phyloP scores from a whole-genome alignment of 1,140 invertebrate genomes.

The Psilanteris sp. region DNA sequence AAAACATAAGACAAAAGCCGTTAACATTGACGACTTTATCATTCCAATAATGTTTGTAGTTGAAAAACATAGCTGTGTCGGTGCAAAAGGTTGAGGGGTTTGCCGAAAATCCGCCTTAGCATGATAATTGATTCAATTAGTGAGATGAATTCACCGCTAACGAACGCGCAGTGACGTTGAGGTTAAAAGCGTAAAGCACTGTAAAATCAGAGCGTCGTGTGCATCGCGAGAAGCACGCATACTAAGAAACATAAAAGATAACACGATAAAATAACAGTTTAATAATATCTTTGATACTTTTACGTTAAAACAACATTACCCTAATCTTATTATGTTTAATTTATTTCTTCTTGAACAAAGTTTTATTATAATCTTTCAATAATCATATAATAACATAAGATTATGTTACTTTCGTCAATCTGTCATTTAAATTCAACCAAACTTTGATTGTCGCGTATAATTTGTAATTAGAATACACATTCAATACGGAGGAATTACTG shows the following conservation, averaged over 20 bases:
- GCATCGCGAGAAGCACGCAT: conserved; percentile 36
- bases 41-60: conserved; percentile 45
- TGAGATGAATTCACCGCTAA: conserved; percentile 69
- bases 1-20: conserved; percentile 16
- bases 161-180: conserved; percentile 68
- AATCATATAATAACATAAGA: no score
- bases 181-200: conserved; percentile 66
- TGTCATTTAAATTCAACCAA: no score
- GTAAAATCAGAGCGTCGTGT: conserved; percentile 64
- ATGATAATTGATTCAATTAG: conserved; percentile 74
- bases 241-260: conserved; percentile 43
- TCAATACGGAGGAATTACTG: no score
- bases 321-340: not conserved
- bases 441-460: no score
- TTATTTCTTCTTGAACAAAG: no score
- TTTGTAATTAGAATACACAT: no score
- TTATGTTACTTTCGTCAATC: no score
- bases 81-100: conserved; percentile 55
- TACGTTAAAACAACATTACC: not conserved
- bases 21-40: conserved; percentile 41
- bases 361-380: no score
- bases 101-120: conserved; percentile 67
- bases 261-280: conserved; percentile 44
- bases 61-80: conserved; percentile 48
- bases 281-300: conserved; percentile 22